These are phyloP conservation scores for Neodiprion fabricii DNA, from an alignment of 1,140 invertebrate species.

Conservation along the genomic window DNA sequence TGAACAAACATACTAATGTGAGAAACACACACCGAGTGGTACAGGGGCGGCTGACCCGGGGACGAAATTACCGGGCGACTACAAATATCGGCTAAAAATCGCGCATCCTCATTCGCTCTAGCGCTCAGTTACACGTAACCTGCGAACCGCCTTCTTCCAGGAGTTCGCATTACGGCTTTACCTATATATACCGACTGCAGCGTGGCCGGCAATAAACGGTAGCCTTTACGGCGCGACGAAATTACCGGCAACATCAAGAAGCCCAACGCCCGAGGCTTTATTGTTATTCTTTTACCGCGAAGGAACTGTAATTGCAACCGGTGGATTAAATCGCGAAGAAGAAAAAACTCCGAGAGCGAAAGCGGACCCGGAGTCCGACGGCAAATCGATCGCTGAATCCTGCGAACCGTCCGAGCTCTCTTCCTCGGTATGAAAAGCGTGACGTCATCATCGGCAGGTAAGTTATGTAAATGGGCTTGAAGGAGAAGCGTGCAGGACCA, in stretches of 20 bases:
- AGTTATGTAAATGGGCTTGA: conserved; percentile 52
- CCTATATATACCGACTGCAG: not conserved
- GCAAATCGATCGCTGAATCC: not conserved
- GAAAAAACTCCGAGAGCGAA: not conserved
- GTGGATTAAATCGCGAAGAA: not conserved
- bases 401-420: not conserved
- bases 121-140: too few relatives aligned
- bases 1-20: conserved; percentile 55
- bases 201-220: conserved; percentile 42
- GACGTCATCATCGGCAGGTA: conserved; percentile 43
- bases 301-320: not conserved
- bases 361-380: not conserved
- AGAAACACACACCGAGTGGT: conserved; percentile 49
- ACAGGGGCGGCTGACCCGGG: conserved; percentile 21
- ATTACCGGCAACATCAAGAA: conserved; percentile 43
- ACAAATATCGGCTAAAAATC: not conserved
- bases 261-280: conserved; percentile 8
- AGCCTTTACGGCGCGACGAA: conserved; percentile 51
- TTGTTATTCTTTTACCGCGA: conserved; percentile 4
- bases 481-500: conserved; percentile 18
- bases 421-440: not conserved
- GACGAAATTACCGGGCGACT: not conserved
- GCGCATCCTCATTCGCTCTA: not conserved
- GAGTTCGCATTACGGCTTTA: not conserved
- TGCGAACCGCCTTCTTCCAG: too few relatives aligned